Percentiles rank a stretch among this genome's conserved stretches.
Evolutionary conservation across 1,140 invertebrate genomes (phyloP).

Genomic region (Rhyzopertha dominica): DNA sequence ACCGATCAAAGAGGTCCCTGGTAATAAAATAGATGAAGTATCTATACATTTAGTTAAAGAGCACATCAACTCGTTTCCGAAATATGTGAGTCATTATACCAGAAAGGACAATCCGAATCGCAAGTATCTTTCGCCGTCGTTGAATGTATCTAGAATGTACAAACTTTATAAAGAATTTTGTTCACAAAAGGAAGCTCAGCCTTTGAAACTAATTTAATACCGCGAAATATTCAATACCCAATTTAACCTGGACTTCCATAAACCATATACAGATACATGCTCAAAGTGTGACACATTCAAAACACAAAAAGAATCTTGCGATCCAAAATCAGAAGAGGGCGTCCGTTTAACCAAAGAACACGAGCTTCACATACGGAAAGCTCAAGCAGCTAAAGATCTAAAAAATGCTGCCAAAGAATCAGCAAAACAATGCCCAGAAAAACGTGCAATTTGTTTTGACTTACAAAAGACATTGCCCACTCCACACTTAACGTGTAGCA

Average conservation of each 20-base stretch:
- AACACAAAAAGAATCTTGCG: constrained; percentile 6
- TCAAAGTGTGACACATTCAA: constrained; percentile 11
- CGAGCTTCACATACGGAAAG: constrained; percentile 9
- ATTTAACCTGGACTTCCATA: constrained; percentile 14
- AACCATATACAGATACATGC: constrained; percentile 15
- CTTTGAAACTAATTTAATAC: constrained; percentile 1
- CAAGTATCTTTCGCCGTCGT: background rate
- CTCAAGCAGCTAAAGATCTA: background rate
- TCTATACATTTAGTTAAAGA: background rate
- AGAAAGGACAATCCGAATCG: background rate
- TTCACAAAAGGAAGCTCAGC: background rate
- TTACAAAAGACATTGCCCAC: constrained; percentile 18
- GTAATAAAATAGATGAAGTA: constrained; percentile 1
- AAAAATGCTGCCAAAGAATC: constrained; percentile 6
- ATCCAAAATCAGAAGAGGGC: no score
- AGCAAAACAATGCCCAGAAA: constrained; percentile 8
- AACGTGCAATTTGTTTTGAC: constrained; percentile 16
- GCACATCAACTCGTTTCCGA: background rate
- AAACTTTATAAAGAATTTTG: background rate
- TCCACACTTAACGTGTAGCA: constrained; percentile 12
- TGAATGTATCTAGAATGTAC: background rate
- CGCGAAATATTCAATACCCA: constrained; percentile 4
- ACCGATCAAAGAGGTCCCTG: background rate
- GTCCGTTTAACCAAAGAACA: no score
- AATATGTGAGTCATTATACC: constrained; percentile 3